Conservation (phyloP, 2,888 invertebrate species). For the Dasypolia templi region DNA sequence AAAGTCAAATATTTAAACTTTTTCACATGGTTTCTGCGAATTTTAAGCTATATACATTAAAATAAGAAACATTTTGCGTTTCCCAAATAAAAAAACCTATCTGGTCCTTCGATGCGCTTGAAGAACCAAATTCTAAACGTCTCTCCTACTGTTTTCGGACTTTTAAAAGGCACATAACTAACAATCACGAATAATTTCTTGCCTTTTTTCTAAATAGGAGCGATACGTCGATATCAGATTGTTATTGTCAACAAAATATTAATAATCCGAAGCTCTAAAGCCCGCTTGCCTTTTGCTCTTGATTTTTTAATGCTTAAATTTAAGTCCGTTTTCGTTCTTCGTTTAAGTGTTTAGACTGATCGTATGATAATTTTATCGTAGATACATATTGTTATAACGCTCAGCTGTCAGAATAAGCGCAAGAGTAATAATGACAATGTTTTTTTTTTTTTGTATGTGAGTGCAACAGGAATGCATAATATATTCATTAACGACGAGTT, state of each 20-base stretch:
- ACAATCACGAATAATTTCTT: background rate
- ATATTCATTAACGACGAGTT: background rate
- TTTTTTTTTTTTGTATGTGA: background rate
- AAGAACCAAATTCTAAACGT: background rate
- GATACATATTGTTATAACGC: background rate
- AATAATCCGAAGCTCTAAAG: background rate
- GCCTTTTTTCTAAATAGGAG: background rate
- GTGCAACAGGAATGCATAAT: background rate
- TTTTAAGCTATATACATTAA: background rate
- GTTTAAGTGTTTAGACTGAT: background rate
- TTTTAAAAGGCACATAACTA: background rate
- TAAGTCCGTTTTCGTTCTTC: background rate
- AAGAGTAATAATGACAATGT: background rate
- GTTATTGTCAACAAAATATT: background rate
- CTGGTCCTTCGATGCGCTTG: background rate
- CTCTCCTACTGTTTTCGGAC: background rate
- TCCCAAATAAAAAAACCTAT: background rate
- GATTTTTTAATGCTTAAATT: background rate
- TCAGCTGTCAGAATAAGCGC: background rate
- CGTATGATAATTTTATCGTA: background rate
- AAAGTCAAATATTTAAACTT: background rate
- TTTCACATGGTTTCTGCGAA: background rate
- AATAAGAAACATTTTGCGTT: background rate
- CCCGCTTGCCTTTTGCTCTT: background rate
- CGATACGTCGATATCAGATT: background rate